These are phyloP conservation scores for Octopus bimaculoides DNA, from an alignment of 1,140 invertebrate species.

Conservation along the genomic window DNA sequence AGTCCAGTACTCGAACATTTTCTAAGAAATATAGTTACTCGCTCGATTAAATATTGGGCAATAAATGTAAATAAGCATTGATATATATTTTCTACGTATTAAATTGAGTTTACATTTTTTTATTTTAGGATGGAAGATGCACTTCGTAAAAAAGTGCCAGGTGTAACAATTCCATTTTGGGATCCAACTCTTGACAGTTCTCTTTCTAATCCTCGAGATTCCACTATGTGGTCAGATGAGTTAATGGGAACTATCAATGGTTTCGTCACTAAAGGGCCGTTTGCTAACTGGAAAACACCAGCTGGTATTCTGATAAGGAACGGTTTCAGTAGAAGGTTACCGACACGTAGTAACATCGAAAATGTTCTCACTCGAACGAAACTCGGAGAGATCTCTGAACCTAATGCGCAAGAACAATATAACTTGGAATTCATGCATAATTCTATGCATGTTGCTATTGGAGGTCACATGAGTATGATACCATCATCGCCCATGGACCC, in stretches of 20 bases:
- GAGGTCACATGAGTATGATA: conserved; percentile 31
- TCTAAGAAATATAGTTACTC: too few relatives aligned
- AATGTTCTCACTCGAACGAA: conserved; percentile 23
- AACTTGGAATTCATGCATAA: conserved; percentile 36
- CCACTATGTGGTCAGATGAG: conserved; percentile 44
- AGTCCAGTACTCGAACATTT: too few relatives aligned
- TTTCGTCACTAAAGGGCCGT: conserved; percentile 49
- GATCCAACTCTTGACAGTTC: conserved; percentile 42
- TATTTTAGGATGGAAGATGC: conserved; percentile 39
- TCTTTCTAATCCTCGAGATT: conserved; percentile 40
- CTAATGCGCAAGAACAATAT: conserved; percentile 26
- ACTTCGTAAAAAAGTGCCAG: conserved; percentile 39
- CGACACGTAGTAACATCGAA: not conserved
- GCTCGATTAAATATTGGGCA: too few relatives aligned
- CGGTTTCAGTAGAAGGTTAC: not conserved
- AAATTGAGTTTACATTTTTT: not conserved
- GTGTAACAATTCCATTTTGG: conserved; percentile 51
- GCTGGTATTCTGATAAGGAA: conserved; percentile 18
- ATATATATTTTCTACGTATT: not conserved
- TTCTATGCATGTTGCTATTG: conserved; percentile 32
- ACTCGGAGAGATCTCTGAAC: conserved; percentile 32
- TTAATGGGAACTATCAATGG: conserved; percentile 54
- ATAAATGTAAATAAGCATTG: too few relatives aligned
- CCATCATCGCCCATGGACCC: conserved; percentile 32
- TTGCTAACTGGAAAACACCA: conserved; percentile 20